A percentile compares a stretch with the other conserved stretches of the same genome.
Evolutionary conservation across 2,888 invertebrate genomes (phyloP).

Genomic region (Axea sp.): DNA sequence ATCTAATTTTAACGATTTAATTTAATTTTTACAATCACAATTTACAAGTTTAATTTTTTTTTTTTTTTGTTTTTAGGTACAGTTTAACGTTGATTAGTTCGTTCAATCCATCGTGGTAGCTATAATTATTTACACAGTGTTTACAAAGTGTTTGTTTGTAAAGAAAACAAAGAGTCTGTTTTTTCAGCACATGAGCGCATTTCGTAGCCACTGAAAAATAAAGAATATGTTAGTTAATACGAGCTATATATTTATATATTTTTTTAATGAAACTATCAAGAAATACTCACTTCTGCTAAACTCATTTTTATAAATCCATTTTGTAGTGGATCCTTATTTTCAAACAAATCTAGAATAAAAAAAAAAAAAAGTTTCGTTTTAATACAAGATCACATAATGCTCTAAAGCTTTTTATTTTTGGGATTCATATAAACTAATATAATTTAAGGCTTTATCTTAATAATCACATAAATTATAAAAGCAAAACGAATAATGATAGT

Average conservation of each 20-base stretch:
- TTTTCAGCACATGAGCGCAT: conserved; percentile 84
- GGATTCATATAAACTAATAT: too few relatives aligned
- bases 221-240: conserved; percentile 39
- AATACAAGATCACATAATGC: too few relatives aligned
- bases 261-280: too few relatives aligned
- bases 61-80: neutral
- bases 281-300: conserved; percentile 88
- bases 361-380: too few relatives aligned
- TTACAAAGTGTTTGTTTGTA: conserved; percentile 66
- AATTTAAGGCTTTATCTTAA: too few relatives aligned
- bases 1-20: neutral
- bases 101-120: conserved; percentile 1
- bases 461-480: conserved; percentile 17
- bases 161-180: too few relatives aligned
- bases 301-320: conserved; percentile 90
- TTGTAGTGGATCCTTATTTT: conserved; percentile 88
- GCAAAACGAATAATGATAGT: conserved; percentile 75
- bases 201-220: conserved; percentile 87
- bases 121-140: conserved; percentile 72
- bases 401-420: too few relatives aligned
- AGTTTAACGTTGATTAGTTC: neutral
- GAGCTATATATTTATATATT: too few relatives aligned
- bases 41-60: conserved; percentile 3
- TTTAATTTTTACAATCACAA: conserved; percentile 15
- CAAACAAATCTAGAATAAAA: conserved; percentile 83